Percentiles rank a stretch among this genome's conserved stretches.
These are phyloP conservation scores for Apaloderma vittatum DNA, from an alignment of 2,113 vertebrate species.

Conservation along the genomic window DNA sequence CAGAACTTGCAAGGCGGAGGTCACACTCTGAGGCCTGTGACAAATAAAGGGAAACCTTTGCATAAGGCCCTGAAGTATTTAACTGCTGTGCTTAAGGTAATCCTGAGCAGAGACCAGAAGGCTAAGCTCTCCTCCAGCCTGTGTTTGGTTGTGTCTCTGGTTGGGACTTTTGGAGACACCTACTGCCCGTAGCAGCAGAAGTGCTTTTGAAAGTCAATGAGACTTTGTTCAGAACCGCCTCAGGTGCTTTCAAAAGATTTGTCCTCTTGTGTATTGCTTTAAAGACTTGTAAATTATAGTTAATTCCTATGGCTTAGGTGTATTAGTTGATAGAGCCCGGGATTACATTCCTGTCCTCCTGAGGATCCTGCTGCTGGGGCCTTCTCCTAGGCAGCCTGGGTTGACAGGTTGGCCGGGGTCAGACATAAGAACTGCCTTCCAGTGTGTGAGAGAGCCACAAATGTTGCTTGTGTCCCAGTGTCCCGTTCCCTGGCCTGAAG, in stretches of 20 bases:
- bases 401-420: neutral
- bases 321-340: neutral
- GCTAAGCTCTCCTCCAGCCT: neutral
- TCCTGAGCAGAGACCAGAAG: neutral
- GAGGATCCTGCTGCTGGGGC: neutral
- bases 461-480: neutral
- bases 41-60: neutral
- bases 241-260: neutral
- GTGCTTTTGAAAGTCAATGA: neutral
- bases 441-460: neutral
- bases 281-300: constrained; percentile 36
- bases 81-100: neutral
- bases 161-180: neutral
- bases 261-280: neutral
- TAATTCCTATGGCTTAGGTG: neutral
- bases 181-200: neutral
- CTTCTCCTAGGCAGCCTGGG: neutral
- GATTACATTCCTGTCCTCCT: neutral
- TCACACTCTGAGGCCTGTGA: neutral
- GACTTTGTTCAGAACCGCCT: constrained; percentile 31
- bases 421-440: neutral
- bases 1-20: neutral
- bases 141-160: accelerated
- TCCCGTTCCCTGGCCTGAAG: neutral
- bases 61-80: neutral